Percentiles rank a stretch among this genome's conserved stretches.
Conservation (phyloP, 1,140 invertebrate species). For the Bombus balteatus region DNA sequence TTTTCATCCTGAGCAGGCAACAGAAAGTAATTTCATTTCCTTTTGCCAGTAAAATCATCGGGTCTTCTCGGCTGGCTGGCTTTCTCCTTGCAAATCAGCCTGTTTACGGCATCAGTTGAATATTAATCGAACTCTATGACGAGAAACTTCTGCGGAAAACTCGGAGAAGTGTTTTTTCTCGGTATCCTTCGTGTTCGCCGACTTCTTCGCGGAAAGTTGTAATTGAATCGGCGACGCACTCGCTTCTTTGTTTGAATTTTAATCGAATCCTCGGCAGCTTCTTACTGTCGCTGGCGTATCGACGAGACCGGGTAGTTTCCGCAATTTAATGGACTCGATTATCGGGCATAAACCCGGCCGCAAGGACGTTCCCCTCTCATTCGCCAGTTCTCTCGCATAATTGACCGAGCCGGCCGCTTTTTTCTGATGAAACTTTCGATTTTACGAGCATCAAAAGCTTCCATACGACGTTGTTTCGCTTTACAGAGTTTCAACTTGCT, state of each 20-base stretch:
- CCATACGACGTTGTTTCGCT: too few relatives aligned
- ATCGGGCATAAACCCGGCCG: not conserved
- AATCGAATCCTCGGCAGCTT: slow-evolving; percentile 23
- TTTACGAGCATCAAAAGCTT: not conserved
- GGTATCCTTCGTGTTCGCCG: not conserved
- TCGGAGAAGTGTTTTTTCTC: not conserved
- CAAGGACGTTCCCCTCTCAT: not conserved
- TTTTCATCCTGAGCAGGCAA: not conserved
- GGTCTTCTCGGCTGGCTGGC: not conserved
- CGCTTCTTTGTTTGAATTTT: slow-evolving; percentile 41
- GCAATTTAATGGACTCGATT: slow-evolving; percentile 37
- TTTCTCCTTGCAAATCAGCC: slow-evolving; percentile 12
- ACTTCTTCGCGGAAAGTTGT: slow-evolving; percentile 10
- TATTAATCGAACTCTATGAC: slow-evolving; percentile 14
- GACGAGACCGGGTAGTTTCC: slow-evolving; percentile 1
- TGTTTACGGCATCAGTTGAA: slow-evolving; percentile 15
- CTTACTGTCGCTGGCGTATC: not conserved
- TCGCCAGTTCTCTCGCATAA: not conserved
- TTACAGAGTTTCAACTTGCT: too few relatives aligned
- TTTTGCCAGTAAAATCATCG: not conserved
- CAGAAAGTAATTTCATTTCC: not conserved
- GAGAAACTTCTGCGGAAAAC: not conserved
- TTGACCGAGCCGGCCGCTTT: not conserved
- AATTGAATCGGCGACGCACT: slow-evolving; percentile 24
- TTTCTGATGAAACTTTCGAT: not conserved